phyloP scores from a whole-genome alignment of 1,140 invertebrate species.

The Doryteuthis pealeii region DNA sequence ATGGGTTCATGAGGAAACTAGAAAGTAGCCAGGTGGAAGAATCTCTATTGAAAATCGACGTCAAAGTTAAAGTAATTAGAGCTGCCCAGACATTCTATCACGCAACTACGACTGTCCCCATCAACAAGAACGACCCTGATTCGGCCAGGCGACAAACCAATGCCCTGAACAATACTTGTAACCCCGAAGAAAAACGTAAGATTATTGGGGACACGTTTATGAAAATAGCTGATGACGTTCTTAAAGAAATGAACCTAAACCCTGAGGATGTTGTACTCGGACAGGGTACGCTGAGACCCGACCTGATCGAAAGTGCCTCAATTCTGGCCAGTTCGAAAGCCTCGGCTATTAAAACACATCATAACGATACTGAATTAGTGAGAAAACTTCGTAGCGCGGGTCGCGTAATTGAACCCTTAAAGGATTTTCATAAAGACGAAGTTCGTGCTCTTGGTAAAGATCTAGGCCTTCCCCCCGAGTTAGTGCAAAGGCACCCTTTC shows the following conservation, averaged over 20 bases:
- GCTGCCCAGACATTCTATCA: constrained; percentile 64
- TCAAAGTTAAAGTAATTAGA: constrained; percentile 73
- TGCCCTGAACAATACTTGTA: constrained; percentile 81
- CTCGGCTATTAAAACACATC: constrained; percentile 98
- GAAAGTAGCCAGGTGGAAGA: constrained; percentile 87
- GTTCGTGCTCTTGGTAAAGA: constrained; percentile 79
- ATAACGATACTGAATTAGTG: constrained; percentile 97
- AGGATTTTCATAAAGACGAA: constrained; percentile 99
- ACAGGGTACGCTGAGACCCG: constrained; percentile 83
- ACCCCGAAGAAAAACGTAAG: constrained; percentile 96
- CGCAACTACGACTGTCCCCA: constrained; percentile 77
- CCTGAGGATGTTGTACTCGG: constrained; percentile 58
- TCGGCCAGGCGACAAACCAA: constrained; percentile 77
- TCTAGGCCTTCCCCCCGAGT: constrained; percentile 80
- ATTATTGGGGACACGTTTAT: constrained; percentile 99
- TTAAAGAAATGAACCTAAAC: constrained; percentile 54
- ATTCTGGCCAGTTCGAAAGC: constrained; percentile 79
- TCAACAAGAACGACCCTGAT: constrained; percentile 63
- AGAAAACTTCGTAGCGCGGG: constrained; percentile 80
- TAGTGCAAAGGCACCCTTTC: constrained; percentile 96
- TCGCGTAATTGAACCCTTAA: constrained; percentile 92
- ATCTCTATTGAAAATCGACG: constrained; percentile 81
- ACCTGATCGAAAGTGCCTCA: constrained; percentile 97
- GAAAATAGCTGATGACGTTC: constrained; percentile 63
- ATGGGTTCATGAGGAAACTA: constrained; percentile 97